Conservation (phyloP, 1,140 invertebrate species). For the Augochlora pura region DNA sequence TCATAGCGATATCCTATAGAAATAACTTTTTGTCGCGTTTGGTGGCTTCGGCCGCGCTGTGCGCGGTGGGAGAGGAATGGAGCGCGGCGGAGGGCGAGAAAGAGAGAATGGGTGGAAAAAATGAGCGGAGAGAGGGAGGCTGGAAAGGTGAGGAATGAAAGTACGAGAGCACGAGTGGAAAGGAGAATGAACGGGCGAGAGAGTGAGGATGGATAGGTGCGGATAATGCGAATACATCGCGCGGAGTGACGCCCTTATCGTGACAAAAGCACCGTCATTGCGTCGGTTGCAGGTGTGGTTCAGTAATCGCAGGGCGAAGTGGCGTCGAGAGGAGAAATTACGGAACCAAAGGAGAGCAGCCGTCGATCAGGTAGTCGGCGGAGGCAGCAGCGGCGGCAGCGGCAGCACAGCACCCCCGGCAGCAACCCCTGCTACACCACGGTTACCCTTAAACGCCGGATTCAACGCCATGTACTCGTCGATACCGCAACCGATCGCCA, state of each 20-base stretch:
- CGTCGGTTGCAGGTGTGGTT: slow-evolving; percentile 94
- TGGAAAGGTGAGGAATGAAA: slow-evolving; percentile 1
- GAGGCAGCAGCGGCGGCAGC: slow-evolving; percentile 76
- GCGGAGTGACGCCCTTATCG: slow-evolving; percentile 61
- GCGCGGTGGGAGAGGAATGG: background rate
- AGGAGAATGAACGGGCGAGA: slow-evolving; percentile 41
- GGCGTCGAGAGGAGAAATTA: slow-evolving; percentile 98
- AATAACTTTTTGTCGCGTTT: too few species aligned
- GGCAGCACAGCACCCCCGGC: slow-evolving; percentile 82
- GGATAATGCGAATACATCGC: slow-evolving; percentile 59
- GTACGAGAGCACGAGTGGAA: slow-evolving; percentile 32
- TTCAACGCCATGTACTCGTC: slow-evolving; percentile 98
- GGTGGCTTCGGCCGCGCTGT: too few species aligned
- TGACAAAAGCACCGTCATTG: slow-evolving; percentile 64
- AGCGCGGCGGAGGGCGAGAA: slow-evolving; percentile 14
- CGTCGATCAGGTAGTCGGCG: slow-evolving; percentile 80
- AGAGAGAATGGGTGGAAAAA: slow-evolving; percentile 12
- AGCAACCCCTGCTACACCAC: slow-evolving; percentile 82
- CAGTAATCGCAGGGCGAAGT: slow-evolving; percentile 98
- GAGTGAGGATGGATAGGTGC: slow-evolving; percentile 54
- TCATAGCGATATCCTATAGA: too few species aligned
- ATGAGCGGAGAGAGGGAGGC: background rate
- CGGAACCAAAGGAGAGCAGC: slow-evolving; percentile 90
- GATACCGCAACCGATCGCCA: slow-evolving; percentile 95
- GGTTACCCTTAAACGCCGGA: slow-evolving; percentile 91